Conservation (phyloP, 1,140 invertebrate species). For the Ditylenchus dipsaci region DNA sequence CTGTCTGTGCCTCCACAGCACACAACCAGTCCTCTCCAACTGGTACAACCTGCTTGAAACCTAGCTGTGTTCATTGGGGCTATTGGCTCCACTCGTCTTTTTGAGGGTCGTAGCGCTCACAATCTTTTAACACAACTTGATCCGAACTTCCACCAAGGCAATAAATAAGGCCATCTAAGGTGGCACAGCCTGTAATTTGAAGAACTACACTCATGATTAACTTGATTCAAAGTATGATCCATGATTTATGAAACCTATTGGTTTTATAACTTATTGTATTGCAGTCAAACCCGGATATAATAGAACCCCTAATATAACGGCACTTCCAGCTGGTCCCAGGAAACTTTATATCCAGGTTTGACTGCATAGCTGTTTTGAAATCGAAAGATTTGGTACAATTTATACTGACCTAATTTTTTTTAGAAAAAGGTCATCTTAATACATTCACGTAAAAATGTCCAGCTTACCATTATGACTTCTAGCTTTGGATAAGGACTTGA, state of each 20-base stretch:
- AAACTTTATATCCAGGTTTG: too few relatives aligned
- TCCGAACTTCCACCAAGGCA: constrained; percentile 75
- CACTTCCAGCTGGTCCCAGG: too few relatives aligned
- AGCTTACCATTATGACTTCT: constrained; percentile 60
- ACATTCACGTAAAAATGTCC: constrained; percentile 6
- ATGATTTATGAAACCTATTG: constrained; percentile 2
- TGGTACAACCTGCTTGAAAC: constrained; percentile 69
- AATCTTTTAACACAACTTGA: constrained; percentile 70
- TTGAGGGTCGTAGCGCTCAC: constrained; percentile 70
- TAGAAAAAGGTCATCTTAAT: constrained; percentile 3
- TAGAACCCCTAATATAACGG: too few relatives aligned
- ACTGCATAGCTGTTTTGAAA: too few relatives aligned
- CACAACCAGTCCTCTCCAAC: constrained; percentile 60
- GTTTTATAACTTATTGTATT: too few relatives aligned
- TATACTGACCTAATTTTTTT: too few relatives aligned
- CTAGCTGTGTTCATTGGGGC: constrained; percentile 68
- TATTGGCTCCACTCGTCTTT: constrained; percentile 66
- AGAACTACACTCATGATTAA: too few relatives aligned
- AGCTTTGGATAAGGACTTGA: constrained; percentile 67
- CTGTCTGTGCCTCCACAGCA: constrained; percentile 64
- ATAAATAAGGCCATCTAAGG: constrained; percentile 66
- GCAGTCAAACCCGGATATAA: too few relatives aligned
- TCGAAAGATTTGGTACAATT: too few relatives aligned
- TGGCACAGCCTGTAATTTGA: constrained; percentile 67
- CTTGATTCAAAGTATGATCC: constrained; percentile 10